A percentile compares a stretch with the other conserved stretches of the same genome.
Conservation (phyloP, 2,797 vertebrate species). For the Eospalax fontanierii region DNA sequence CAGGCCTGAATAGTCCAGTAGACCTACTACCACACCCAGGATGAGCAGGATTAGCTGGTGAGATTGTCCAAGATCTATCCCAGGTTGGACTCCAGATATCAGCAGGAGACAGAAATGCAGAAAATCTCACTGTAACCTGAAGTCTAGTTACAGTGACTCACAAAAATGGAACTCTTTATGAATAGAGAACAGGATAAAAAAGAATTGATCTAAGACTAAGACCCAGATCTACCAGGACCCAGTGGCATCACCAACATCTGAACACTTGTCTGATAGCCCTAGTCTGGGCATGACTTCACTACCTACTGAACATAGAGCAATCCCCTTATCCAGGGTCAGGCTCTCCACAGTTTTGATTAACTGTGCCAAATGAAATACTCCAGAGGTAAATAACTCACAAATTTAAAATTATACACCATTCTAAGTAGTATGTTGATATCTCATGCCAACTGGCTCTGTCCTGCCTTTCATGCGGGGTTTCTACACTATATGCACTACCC, state of each 20-base stretch:
- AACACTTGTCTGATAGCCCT: neutral
- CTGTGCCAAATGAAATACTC: neutral
- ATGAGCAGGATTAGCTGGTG: too few species aligned
- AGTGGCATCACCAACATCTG: neutral
- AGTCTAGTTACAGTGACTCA: neutral
- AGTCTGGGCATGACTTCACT: accelerated
- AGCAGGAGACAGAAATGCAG: neutral
- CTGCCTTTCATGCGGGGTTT: neutral
- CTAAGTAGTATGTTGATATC: neutral
- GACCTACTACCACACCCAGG: too few species aligned
- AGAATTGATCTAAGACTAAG: neutral
- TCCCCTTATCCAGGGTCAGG: neutral
- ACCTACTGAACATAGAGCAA: neutral
- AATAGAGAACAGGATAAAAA: neutral
- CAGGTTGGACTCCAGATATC: neutral
- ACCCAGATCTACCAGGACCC: neutral
- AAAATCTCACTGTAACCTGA: neutral
- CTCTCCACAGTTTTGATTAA: neutral
- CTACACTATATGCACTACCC: neutral
- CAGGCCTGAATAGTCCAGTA: neutral
- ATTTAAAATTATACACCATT: neutral
- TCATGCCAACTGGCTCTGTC: neutral
- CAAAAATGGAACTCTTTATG: neutral
- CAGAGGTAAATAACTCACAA: neutral
- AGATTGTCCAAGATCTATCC: neutral